Evolutionary conservation across 1,140 invertebrate genomes (phyloP).

Genomic region (Eupristina koningsbergeri): DNA sequence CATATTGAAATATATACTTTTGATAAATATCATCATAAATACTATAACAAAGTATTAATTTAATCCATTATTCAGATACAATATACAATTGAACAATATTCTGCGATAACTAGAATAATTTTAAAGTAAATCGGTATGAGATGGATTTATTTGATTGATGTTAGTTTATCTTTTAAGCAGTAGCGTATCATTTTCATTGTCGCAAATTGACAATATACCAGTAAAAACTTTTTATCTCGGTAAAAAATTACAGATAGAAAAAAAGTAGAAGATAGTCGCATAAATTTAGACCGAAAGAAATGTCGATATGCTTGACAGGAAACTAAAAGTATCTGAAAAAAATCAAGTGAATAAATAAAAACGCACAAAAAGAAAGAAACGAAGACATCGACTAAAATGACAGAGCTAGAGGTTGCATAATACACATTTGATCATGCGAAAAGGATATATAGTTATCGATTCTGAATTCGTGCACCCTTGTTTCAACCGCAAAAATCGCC

Average conservation of each 20-base stretch:
- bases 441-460: neutral
- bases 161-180: neutral
- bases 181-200: neutral
- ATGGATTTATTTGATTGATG: neutral
- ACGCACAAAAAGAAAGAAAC: neutral
- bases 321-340: neutral
- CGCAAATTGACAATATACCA: neutral
- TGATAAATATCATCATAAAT: no score
- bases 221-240: neutral
- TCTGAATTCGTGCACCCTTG: neutral
- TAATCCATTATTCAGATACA: no score
- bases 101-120: neutral
- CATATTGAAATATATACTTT: no score
- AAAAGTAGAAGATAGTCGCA: neutral
- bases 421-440: constrained; percentile 27
- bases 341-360: neutral
- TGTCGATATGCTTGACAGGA: neutral
- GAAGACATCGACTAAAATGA: neutral
- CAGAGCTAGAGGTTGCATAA: constrained; percentile 33
- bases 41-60: no score
- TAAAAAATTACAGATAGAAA: neutral
- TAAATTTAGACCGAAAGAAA: neutral
- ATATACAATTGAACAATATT: neutral
- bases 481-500: constrained; percentile 3
- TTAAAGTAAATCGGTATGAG: neutral